These are phyloP conservation scores for Bambusicola thoracicus DNA, from an alignment of 2,113 vertebrate species.

Conservation along the genomic window DNA sequence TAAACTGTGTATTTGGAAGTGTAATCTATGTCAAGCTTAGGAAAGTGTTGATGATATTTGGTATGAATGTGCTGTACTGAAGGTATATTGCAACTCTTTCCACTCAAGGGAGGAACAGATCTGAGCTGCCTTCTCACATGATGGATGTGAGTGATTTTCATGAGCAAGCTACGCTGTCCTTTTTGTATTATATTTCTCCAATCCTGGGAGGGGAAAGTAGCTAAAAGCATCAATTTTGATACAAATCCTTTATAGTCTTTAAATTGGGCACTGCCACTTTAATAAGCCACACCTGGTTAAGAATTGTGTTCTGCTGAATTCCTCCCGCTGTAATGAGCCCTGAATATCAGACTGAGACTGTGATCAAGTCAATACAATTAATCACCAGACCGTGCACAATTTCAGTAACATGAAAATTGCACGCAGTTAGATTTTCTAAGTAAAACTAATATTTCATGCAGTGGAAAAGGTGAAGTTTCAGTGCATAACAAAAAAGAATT, in stretches of 20 bases:
- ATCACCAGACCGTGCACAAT: constrained; percentile 74
- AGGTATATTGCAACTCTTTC: background rate
- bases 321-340: constrained; percentile 64
- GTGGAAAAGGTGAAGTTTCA: constrained; percentile 65
- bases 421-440: constrained; percentile 61
- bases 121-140: constrained; percentile 59
- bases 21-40: background rate
- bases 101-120: constrained; percentile 22
- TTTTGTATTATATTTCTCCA: constrained; percentile 49
- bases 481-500: constrained; percentile 65
- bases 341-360: constrained; percentile 70
- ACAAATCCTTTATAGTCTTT: constrained; percentile 71
- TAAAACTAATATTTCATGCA: constrained; percentile 76
- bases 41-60: constrained; percentile 47
- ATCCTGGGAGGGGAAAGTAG: constrained; percentile 45
- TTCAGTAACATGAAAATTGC: constrained; percentile 73
- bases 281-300: constrained; percentile 75
- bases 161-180: constrained; percentile 59
- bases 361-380: constrained; percentile 77
- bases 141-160: constrained; percentile 73
- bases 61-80: background rate
- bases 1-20: background rate
- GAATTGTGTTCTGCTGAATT: constrained; percentile 69
- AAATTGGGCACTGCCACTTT: constrained; percentile 71
- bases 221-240: constrained; percentile 71